These are phyloP conservation scores for Zoanthus sansibaricus DNA, from an alignment of 92 coral and sea anemone genomes.

Conservation along the genomic window DNA sequence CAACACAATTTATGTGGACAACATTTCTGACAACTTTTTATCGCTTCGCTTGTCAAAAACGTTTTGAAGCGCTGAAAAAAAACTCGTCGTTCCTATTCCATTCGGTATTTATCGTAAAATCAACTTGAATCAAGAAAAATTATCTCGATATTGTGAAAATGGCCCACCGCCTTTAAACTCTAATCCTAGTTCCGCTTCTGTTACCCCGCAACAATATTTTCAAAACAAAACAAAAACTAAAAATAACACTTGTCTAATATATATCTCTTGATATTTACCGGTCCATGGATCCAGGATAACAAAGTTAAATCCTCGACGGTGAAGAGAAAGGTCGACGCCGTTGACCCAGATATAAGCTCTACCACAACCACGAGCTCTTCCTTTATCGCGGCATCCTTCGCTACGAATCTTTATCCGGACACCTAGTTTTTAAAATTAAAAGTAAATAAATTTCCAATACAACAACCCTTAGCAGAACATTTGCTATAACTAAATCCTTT, in stretches of 20 bases:
- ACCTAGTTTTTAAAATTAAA: neutral
- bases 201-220: no score
- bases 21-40: no score
- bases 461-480: neutral
- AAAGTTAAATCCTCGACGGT: slow-evolving; percentile 54
- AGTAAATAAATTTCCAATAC: neutral
- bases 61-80: no score
- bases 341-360: slow-evolving; percentile 53
- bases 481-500: neutral
- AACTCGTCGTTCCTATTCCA: no score
- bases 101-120: no score
- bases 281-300: slow-evolving; percentile 52
- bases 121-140: no score
- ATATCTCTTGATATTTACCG: slow-evolving; percentile 17
- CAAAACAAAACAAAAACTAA: neutral
- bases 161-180: no score
- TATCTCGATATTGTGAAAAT: no score
- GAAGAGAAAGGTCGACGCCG: slow-evolving; percentile 47
- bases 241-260: neutral
- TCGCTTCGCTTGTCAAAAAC: no score
- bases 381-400: slow-evolving; percentile 40
- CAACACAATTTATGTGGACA: no score
- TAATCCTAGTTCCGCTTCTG: no score
- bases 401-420: slow-evolving; percentile 30
- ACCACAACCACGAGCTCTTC: slow-evolving; percentile 54